Base-by-base conservation (phyloP, 2,113 vertebrate species). In the Eptesicus fuscus region DNA sequence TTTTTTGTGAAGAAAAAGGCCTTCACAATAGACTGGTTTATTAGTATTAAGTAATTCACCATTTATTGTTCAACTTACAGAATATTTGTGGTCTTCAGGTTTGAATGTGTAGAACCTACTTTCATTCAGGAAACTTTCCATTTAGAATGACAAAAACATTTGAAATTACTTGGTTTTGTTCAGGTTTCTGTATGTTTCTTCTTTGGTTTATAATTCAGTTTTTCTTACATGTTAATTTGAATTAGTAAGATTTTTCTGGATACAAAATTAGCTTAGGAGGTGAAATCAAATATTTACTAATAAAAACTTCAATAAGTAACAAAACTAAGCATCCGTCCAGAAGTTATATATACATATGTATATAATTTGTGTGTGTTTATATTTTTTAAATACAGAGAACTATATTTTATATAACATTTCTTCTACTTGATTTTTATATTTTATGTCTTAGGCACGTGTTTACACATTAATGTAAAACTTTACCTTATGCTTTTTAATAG, bases 91-190 rank as follows among this genome's bases (percentile, higher is more conserved):
- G 20, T 88, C 51, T 86, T 95, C 18, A 44, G 59, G 51, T 78
- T 83, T 88, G 44, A 65, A 87, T 95, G 9, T 77, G 32, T 94
- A 82, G 30, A 88, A 42, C 18, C 47, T 80, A 73, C 56, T 83
- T 96, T 96, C 30, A 71, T 96, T 88, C 56, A 85, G 47, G 40
- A 84, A 67, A 73, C 40, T 92, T 94, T 84, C 40, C 28, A 14
- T 83, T 90, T 95, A 93, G 53, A 77, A 69, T 89, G 59, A 96
- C 59, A 85, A 49, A 56, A 82, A 61, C 42, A 67, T 90, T 96
- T 90, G 53, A 90, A 76, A 71, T 88, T 18, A 14, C 16, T 92
- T 83, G 83, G 32, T 91, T 86, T 82, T 51, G 51, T 79, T 94
- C 35, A 56, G 5, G 9, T 32, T 92, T 63, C 37, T 89, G 7